These are phyloP conservation scores for Puma concolor DNA, from an alignment of 2,113 vertebrate species.

Conservation along the genomic window DNA sequence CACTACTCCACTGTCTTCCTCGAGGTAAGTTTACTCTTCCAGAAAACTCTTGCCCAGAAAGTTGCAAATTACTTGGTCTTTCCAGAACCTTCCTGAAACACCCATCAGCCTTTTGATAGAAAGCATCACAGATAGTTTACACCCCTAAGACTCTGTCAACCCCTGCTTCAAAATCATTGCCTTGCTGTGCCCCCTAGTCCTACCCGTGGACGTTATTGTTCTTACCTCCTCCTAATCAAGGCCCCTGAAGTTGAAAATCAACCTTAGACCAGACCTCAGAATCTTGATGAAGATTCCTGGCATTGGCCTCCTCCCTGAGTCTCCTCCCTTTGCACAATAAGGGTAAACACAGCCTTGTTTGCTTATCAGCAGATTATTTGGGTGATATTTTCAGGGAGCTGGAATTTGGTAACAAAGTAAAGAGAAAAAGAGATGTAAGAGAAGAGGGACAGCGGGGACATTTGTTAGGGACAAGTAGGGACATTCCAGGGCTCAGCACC, in stretches of 20 bases:
- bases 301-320: not conserved
- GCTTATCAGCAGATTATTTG: not conserved
- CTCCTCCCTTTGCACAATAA: not conserved
- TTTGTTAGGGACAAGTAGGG: not conserved
- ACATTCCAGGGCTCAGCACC: not conserved
- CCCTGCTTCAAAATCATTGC: not conserved
- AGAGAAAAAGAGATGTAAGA: not conserved
- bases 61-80: not conserved
- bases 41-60: not conserved
- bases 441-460: no score
- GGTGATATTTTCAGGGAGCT: not conserved
- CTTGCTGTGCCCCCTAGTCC: no score
- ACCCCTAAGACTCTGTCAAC: not conserved
- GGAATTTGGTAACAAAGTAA: not conserved
- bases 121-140: not conserved
- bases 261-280: not conserved
- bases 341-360: not conserved
- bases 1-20: not conserved
- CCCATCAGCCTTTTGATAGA: not conserved
- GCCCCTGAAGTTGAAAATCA: not conserved
- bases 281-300: not conserved
- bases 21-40: not conserved
- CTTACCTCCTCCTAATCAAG: not conserved
- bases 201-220: not conserved
- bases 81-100: not conserved